Base-by-base conservation (phyloP, 1,140 invertebrate genomes). In the Hirudo medicinalis region DNA sequence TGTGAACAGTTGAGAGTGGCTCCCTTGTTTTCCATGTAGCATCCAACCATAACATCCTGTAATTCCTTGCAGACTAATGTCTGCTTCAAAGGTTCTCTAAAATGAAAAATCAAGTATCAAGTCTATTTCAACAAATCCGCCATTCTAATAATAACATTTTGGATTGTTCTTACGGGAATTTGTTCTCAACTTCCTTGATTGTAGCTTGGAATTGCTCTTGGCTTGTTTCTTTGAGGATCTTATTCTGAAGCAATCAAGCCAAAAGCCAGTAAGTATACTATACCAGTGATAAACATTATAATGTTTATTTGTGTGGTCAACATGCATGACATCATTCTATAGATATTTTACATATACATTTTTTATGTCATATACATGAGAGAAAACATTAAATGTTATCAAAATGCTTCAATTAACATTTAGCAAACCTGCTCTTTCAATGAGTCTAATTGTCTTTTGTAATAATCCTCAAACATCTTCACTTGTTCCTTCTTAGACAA, bases 201-300 rank as follows among this genome's bases (percentile, higher is more conserved):
- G 57, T 32, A 6, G 57, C 6, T 20, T 63, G 57, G 29, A 63
- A 63, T 20, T 63, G 57, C 22, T 22, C 57, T 20, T 63, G 57
- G 29, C 57, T 63, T 63, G 57, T 63, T 63, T 63, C 57, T 32
- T 63, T 63, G 22, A 63, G 57, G 8, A 63, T 63, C 29, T 63
- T 63, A 32, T 63, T 63, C 57, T 63, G 57, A 15, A 25, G 11
- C 9, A 11, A 32, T 0, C 11, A 63, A 63, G 19, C 22, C 22
- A 25, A 15, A 4, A 63, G 2, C 11, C 3, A 25, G 17, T 63
- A 57, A 57, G 25, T 57, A 9, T 3, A 57, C 2, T 9, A 4
- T 57, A 57, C 20, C 9, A 57, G 9, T n/a, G 25, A 9, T 20
- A 9, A 2, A 57, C 2, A 57, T 57, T 9, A 3, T 20, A 57